Percentiles rank a stretch among this genome's conserved stretches.
Evolutionary conservation across 2,888 invertebrate species (phyloP).

Genomic region (Periphyllus acericola): DNA sequence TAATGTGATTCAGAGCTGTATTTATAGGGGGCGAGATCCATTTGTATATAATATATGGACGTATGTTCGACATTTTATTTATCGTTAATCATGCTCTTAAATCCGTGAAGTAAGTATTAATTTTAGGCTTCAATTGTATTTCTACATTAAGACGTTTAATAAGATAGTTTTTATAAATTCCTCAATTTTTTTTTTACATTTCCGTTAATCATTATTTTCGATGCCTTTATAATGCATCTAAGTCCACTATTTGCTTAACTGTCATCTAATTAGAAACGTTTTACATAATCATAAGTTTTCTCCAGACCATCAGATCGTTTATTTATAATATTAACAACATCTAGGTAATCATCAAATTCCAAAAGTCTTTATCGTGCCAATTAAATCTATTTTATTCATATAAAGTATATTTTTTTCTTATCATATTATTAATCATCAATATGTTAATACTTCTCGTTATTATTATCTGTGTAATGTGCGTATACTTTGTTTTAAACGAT

Average conservation of each 20-base stretch:
- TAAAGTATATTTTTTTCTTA: too few relatives aligned
- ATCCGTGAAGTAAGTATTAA: background rate
- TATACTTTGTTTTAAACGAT: too few relatives aligned
- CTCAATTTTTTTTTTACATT: background rate
- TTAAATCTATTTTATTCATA: too few relatives aligned
- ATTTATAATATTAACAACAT: background rate
- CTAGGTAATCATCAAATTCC: background rate
- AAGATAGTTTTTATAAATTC: background rate
- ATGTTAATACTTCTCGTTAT: too few relatives aligned
- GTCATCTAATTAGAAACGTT: background rate
- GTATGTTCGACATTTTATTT: background rate
- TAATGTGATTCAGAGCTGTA: background rate
- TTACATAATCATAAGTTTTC: background rate
- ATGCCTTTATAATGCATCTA: background rate
- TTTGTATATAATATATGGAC: background rate
- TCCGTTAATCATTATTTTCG: background rate
- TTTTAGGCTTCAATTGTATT: background rate
- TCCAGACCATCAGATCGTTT: background rate
- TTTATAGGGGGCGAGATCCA: background rate
- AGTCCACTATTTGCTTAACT: background rate
- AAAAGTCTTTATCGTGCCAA: background rate
- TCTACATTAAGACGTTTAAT: background rate
- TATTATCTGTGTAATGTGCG: too few relatives aligned
- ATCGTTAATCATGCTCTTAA: background rate
- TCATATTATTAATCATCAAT: too few relatives aligned